phyloP scores from a whole-genome alignment of 2,797 vertebrate species.

The Cottoperca gobio region DNA sequence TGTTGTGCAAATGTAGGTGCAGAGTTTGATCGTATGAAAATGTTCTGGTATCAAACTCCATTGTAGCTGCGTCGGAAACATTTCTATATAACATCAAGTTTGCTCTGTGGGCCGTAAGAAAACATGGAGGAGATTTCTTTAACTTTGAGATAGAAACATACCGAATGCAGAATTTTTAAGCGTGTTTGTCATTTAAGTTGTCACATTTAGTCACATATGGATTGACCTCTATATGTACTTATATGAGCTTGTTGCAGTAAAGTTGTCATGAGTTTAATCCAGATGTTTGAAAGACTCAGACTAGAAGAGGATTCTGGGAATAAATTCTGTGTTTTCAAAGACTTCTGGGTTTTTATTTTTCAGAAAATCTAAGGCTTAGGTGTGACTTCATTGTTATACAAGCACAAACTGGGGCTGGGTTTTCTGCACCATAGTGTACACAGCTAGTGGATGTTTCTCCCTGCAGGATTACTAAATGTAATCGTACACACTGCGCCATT shows the following conservation, averaged over 20 bases:
- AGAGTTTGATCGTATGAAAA: not conserved
- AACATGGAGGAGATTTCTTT: not conserved
- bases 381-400: not conserved
- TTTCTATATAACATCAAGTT: conserved; percentile 9
- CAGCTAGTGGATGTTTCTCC: not conserved
- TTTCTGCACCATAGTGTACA: not conserved
- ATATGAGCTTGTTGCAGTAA: not conserved
- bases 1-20: conserved; percentile 34
- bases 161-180: not conserved
- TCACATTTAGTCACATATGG: not conserved
- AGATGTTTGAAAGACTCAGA: not conserved
- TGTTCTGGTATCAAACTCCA: conserved; percentile 5
- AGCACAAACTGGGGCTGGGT: not conserved
- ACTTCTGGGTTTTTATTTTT: not conserved
- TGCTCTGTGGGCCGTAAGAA: not conserved
- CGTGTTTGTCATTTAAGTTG: not conserved
- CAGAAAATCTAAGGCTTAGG: not conserved
- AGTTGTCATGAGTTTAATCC: not conserved
- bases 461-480: not conserved
- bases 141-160: not conserved
- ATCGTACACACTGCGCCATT: not conserved
- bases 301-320: not conserved
- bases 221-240: not conserved
- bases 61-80: not conserved
- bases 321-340: not conserved